These are phyloP conservation scores for Vulpes ferrilata DNA, from an alignment of 2,113 vertebrate species.

Conservation along the genomic window DNA sequence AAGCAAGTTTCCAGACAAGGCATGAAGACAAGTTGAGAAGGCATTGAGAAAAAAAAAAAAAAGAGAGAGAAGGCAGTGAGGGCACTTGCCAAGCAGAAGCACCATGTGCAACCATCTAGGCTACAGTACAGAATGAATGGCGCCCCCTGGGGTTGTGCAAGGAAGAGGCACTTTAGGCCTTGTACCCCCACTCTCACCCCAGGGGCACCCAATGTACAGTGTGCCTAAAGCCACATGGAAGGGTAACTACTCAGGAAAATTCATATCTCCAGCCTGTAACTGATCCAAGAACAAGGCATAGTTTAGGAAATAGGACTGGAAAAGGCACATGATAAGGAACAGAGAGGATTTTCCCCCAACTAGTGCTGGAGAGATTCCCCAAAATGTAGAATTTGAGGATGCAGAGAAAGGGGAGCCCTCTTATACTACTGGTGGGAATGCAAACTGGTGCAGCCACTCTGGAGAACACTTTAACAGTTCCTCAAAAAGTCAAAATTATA, in stretches of 20 bases:
- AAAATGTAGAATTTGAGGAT: background rate
- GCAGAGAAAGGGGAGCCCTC: background rate
- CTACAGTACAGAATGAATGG: background rate
- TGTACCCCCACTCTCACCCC: background rate
- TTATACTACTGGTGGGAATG: background rate
- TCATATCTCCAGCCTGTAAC: background rate
- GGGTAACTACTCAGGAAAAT: background rate
- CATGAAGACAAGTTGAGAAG: background rate
- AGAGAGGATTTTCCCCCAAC: background rate
- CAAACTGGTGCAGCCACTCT: background rate
- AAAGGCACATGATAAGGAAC: background rate
- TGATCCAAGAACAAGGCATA: background rate
- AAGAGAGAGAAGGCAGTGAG: background rate
- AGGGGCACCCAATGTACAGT: background rate
- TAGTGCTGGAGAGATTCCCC: background rate
- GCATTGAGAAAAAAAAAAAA: background rate
- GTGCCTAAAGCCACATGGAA: background rate
- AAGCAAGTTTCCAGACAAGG: slow-evolving; percentile 57
- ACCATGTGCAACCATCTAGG: accelerated
- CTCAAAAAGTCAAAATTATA: background rate
- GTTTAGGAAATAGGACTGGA: background rate
- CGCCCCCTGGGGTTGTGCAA: background rate
- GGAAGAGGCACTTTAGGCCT: background rate
- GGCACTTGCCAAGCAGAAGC: background rate
- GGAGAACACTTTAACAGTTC: background rate